These are phyloP conservation scores for Bombus confusus DNA, from an alignment of 1,140 invertebrate genomes.

Conservation along the genomic window DNA sequence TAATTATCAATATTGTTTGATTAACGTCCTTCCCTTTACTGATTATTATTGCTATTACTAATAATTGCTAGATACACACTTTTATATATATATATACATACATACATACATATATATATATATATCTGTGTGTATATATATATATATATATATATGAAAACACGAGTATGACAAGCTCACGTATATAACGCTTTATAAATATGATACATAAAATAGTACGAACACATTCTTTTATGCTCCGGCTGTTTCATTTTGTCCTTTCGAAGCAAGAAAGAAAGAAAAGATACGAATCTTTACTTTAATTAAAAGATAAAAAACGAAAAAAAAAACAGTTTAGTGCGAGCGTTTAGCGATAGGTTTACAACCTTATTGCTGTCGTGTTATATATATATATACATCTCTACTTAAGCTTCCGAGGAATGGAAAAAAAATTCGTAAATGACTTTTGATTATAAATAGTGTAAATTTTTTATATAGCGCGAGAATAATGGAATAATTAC, in stretches of 20 bases:
- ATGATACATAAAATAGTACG: constrained; percentile 63
- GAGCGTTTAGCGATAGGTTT: constrained; percentile 67
- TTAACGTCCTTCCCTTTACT: constrained; percentile 70
- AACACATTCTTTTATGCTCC: constrained; percentile 50
- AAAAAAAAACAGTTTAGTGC: constrained; percentile 49
- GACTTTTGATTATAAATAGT: constrained; percentile 83
- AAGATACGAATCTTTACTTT: background rate
- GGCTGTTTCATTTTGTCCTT: constrained; percentile 20
- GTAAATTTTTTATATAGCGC: constrained; percentile 83
- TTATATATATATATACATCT: constrained; percentile 46
- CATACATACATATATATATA: background rate
- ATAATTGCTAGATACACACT: constrained; percentile 54
- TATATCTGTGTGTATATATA: constrained; percentile 2
- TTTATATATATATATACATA: constrained; percentile 69
- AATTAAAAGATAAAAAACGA: constrained; percentile 9
- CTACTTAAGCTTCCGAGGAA: constrained; percentile 72
- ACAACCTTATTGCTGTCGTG: constrained; percentile 70
- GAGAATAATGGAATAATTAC: constrained; percentile 75
- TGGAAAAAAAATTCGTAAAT: constrained; percentile 72
- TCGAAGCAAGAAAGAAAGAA: constrained; percentile 2
- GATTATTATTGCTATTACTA: constrained; percentile 78
- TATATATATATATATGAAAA: constrained; percentile 49
- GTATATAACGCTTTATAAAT: constrained; percentile 68
- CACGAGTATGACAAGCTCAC: constrained; percentile 17
- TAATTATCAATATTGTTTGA: constrained; percentile 76